Base-by-base conservation (phyloP, 2,888 invertebrate genomes). In the Barypeithes pellucidus region DNA sequence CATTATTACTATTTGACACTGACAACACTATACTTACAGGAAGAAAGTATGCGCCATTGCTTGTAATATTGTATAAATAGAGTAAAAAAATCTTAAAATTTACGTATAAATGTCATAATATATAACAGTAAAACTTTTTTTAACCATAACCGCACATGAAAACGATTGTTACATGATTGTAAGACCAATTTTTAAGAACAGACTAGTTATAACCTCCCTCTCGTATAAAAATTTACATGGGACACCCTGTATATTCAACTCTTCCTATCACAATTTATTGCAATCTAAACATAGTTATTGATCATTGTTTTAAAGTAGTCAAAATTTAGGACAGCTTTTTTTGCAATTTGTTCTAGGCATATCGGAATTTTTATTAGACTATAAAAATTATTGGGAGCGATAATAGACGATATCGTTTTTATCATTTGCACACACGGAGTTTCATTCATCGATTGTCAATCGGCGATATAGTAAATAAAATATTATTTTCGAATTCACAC, bases 371-470 rank as follows among this genome's bases (percentile, higher is more conserved):
- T 74, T 66, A 61, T 67, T 45, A 71, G 71, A 71, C 70, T 63
- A 70, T 45, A 71, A 74, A 74, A 67, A 47, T 74, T 62, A 63
- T 62, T 62, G 66, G 54, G 36, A 69, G 67, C 67, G 71, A 67
- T 76, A 73, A 70, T 77, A 47, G 41, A 52, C 57, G 72, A 72
- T 72, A 68, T 67, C 67, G 59, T 75, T 67, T 75, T 57, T 54
- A 59, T 66, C 45, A 68, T 74, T 74, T 72, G 54, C 74, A 74
- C 74, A 68, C 72, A 75, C 74, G 66, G 39, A 71, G 20, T 63
- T 67, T 66, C 61, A 69, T 47, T 71, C 63, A 71, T 80, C 82
- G 84, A 84, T 84, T 84, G 84, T 84, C 84, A 82, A 81, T 83
- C 81, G 81, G 81, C 82, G 82, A 82, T 81, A 79, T 75, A 80